Conservation (phyloP, 2,797 vertebrate genomes). For the Lepilemur ruficaudatus region DNA sequence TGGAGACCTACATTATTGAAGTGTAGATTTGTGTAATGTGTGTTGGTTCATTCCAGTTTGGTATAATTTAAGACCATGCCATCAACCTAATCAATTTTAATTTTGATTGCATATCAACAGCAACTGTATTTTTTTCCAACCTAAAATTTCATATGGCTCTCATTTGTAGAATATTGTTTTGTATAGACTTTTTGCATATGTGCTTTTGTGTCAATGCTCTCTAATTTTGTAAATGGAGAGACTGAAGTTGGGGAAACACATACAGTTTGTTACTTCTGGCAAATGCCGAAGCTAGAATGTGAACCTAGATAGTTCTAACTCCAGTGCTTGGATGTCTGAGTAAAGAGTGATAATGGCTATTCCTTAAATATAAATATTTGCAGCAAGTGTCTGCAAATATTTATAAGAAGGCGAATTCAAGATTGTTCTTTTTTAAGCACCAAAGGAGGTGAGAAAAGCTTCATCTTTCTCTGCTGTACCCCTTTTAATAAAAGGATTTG, state of each 20-base stretch:
- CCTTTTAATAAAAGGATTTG: no score
- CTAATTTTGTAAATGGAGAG: neutral
- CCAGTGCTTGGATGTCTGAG: neutral
- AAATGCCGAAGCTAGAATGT: neutral
- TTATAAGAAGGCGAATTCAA: neutral
- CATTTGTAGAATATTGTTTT: neutral
- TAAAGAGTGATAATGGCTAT: neutral
- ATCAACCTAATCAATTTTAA: neutral
- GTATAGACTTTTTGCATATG: neutral
- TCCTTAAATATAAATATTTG: constrained; percentile 7
- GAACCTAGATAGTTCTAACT: neutral
- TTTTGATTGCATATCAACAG: neutral
- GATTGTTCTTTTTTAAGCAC: no score
- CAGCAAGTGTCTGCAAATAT: neutral
- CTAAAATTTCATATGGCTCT: neutral
- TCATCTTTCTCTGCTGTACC: no score
- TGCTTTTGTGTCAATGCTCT: neutral
- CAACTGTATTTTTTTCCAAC: neutral
- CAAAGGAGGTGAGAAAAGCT: no score
- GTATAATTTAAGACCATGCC: constrained; percentile 22
- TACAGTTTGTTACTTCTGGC: neutral
- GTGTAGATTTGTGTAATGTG: neutral
- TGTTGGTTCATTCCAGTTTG: neutral
- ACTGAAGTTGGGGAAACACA: neutral
- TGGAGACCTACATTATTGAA: neutral